Percentiles rank a stretch among this genome's conserved stretches.
These are phyloP conservation scores for Perodicticus potto DNA, from an alignment of 2,797 vertebrate genomes.

Conservation along the genomic window DNA sequence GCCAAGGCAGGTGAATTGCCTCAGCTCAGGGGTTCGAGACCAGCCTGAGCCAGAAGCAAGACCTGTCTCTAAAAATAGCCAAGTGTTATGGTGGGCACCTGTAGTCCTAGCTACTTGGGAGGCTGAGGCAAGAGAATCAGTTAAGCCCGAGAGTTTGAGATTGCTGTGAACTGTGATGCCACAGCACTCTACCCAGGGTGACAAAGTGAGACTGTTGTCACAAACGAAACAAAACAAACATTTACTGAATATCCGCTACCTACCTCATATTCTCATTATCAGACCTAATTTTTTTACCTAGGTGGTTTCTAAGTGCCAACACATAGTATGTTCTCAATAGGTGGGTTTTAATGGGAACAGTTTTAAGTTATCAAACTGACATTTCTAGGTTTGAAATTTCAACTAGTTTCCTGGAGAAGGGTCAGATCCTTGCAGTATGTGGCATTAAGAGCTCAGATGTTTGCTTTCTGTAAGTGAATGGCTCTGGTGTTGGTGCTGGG, in stretches of 20 bases:
- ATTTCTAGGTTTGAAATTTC: constrained; percentile 51
- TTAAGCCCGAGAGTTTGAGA: too few species aligned
- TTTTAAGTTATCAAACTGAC: background rate
- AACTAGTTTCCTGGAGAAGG: constrained; percentile 49
- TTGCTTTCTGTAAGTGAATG: background rate
- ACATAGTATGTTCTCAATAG: background rate
- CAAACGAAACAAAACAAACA: background rate
- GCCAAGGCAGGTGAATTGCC: too few species aligned
- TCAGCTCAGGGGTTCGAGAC: too few species aligned
- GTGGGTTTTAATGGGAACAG: constrained; percentile 47
- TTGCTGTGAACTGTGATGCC: too few species aligned
- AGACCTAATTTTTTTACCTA: background rate
- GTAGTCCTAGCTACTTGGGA: too few species aligned
- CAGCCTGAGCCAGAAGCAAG: too few species aligned
- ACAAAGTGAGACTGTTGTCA: too few species aligned
- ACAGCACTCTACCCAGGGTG: too few species aligned
- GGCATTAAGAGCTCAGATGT: background rate
- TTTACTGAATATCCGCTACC: background rate
- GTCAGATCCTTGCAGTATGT: background rate
- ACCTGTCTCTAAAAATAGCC: too few species aligned
- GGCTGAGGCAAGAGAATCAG: too few species aligned
- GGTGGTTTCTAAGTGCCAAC: background rate
- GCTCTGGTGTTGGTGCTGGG: background rate
- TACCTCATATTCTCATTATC: background rate
- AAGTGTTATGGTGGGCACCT: too few species aligned